These are phyloP conservation scores for Lysiphlebus fabarum DNA, from an alignment of 1,140 invertebrate species.

Conservation along the genomic window DNA sequence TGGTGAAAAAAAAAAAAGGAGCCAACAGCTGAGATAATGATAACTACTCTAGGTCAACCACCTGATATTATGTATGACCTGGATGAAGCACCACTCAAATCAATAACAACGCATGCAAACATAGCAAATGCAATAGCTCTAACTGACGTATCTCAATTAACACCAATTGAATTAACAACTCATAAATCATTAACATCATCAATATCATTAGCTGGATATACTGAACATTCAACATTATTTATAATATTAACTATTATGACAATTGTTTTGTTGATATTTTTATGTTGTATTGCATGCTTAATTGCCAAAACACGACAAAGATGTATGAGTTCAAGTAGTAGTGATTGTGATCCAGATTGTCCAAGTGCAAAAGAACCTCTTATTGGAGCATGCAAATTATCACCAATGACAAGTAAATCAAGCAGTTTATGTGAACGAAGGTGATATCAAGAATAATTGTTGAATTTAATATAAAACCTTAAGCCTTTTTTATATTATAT, in stretches of 20 bases:
- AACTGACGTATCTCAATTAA: conserved; percentile 9
- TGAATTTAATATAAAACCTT: neutral
- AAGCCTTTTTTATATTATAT: too few relatives aligned
- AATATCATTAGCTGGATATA: neutral
- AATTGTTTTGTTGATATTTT: conserved; percentile 37
- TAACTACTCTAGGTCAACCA: conserved; percentile 37
- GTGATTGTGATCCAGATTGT: conserved; percentile 39
- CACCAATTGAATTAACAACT: neutral
- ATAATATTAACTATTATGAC: conserved; percentile 30
- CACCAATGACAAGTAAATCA: conserved; percentile 28
- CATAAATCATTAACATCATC: too few relatives aligned
- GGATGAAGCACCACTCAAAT: conserved; percentile 22
- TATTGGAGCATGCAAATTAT: conserved; percentile 35
- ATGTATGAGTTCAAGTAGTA: conserved; percentile 28
- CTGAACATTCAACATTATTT: conserved; percentile 26
- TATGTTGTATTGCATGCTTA: conserved; percentile 36
- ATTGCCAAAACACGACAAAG: conserved; percentile 38
- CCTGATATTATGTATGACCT: conserved; percentile 38
- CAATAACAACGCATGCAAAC: conserved; percentile 12
- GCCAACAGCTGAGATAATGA: conserved; percentile 33
- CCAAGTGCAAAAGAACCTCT: conserved; percentile 38
- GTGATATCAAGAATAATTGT: conserved; percentile 8
- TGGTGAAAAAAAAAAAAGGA: conserved; percentile 27
- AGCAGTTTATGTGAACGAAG: conserved; percentile 12
- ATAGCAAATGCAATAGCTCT: conserved; percentile 1